Evolutionary conservation across 2,797 vertebrate genomes (phyloP).

Genomic region (Jordanella pulchra): DNA sequence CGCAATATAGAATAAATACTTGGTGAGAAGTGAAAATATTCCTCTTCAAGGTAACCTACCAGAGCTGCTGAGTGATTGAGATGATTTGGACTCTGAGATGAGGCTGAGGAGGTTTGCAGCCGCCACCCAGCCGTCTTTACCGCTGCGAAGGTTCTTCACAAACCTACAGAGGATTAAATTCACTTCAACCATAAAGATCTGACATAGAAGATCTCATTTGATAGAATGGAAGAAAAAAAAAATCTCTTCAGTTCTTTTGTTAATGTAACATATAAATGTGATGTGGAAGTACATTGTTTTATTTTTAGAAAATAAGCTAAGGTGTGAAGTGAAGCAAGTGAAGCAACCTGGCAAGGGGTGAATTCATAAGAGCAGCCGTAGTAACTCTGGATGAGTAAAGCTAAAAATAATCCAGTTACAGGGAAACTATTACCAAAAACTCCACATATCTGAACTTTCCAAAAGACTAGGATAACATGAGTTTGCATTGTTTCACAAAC

Average conservation of each 20-base stretch:
- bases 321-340: no score
- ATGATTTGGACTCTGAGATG: conserved; percentile 88
- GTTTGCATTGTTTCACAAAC: background rate
- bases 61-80: conserved; percentile 92
- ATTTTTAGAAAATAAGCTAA: no score
- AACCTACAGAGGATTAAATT: conserved; percentile 79
- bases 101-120: conserved; percentile 86
- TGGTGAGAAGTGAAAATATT: background rate
- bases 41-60: conserved; percentile 59
- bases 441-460: no score
- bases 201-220: background rate
- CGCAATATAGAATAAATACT: background rate
- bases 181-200: background rate
- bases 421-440: no score
- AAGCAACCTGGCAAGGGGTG: no score
- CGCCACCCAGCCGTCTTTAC: conserved; percentile 89
- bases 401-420: no score
- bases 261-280: background rate
- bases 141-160: conserved; percentile 88
- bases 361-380: no score
- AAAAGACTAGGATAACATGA: no score
- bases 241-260: background rate
- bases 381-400: no score
- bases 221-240: no score
- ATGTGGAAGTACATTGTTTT: no score